Conservation (phyloP, 2,113 vertebrate species). For the Hylia prasina region DNA sequence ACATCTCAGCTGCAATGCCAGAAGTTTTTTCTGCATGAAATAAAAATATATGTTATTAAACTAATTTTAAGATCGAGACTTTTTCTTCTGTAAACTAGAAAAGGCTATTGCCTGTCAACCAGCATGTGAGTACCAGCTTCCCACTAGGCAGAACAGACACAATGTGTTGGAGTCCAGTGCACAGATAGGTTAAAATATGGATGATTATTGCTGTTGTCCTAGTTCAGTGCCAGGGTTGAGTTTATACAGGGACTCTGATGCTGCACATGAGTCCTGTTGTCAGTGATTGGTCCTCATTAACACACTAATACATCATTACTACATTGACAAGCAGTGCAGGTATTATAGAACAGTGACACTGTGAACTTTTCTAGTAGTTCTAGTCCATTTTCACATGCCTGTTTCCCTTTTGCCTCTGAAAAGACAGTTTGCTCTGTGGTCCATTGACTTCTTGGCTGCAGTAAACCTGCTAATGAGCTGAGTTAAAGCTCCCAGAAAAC, state of each 20-base stretch:
- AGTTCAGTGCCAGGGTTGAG: background rate
- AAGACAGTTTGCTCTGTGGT: background rate
- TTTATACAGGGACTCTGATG: background rate
- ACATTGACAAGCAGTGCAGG: background rate
- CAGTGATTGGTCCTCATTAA: background rate
- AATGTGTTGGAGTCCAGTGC: background rate
- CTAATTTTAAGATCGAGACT: background rate
- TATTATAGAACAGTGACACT: background rate
- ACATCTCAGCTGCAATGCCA: background rate
- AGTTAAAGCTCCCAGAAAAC: background rate
- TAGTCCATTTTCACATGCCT: background rate
- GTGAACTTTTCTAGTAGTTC: background rate
- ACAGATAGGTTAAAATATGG: background rate
- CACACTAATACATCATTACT: background rate
- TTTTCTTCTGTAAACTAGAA: background rate
- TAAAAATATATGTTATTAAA: background rate
- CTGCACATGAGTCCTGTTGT: background rate
- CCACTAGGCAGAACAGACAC: background rate
- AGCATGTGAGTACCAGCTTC: background rate
- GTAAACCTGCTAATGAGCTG: background rate
- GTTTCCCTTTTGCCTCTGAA: background rate
- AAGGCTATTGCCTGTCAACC: background rate
- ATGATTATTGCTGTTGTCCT: background rate
- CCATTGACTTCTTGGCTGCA: background rate
- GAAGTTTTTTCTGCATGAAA: background rate